Evolutionary conservation across 2,888 invertebrate genomes (phyloP).

Genomic region (Caenorhabditis sp.): DNA sequence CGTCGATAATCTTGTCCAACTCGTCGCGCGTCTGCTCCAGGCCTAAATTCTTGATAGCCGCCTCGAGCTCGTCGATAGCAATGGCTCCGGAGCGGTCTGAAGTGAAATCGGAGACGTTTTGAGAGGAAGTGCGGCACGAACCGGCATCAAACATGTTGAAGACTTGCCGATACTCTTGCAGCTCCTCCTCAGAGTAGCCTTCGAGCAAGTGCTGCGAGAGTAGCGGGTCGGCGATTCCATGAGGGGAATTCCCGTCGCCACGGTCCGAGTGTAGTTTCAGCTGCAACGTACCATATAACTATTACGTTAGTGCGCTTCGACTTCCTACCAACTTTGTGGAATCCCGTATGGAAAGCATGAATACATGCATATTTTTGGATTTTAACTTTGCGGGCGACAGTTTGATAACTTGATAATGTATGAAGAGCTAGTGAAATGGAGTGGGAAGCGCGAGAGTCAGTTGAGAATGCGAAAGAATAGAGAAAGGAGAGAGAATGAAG

Average conservation of each 20-base stretch:
- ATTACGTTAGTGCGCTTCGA: too few species aligned
- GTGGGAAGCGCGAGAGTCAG: neutral
- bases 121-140: conserved; percentile 16
- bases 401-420: too few species aligned
- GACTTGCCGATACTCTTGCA: conserved; percentile 77
- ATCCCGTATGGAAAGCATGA: conserved; percentile 51
- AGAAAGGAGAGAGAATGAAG: conserved; percentile 20
- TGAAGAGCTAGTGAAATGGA: neutral
- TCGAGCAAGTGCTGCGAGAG: conserved; percentile 60
- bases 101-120: conserved; percentile 25
- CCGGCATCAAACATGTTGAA: conserved; percentile 79
- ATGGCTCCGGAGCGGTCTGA: conserved; percentile 70
- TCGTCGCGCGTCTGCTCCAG: conserved; percentile 75
- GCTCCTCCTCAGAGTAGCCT: conserved; percentile 75
- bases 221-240: conserved; percentile 55
- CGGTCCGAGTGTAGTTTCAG: conserved; percentile 72
- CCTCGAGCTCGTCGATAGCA: conserved; percentile 72
- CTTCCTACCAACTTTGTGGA: conserved; percentile 45
- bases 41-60: conserved; percentile 76
- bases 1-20: conserved; percentile 76
- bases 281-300: conserved; percentile 27
- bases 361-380: conserved; percentile 53
- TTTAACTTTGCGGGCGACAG: conserved; percentile 45
- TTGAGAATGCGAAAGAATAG: neutral
- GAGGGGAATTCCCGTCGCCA: conserved; percentile 56